Evolutionary conservation across 2,113 vertebrate genomes (phyloP).

Genomic region (Opisthocomus hoazin): DNA sequence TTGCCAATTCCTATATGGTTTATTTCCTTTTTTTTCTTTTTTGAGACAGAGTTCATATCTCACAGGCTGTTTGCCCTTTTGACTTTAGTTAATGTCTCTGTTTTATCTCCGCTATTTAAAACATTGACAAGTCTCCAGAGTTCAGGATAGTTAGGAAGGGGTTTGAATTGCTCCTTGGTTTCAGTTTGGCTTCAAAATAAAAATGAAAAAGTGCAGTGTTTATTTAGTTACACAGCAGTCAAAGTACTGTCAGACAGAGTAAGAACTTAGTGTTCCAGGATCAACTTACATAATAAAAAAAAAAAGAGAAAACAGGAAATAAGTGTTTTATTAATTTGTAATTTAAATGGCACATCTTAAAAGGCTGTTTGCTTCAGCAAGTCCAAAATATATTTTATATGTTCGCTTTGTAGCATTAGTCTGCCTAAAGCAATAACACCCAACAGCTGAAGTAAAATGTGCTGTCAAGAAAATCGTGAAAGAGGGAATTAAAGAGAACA

Average conservation of each 20-base stretch:
- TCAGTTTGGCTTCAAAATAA: neutral
- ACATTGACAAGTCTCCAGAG: neutral
- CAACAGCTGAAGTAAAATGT: constrained; percentile 43
- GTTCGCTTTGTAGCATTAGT: neutral
- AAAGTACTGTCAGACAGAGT: neutral
- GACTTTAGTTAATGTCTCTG: neutral
- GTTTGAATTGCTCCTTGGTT: neutral
- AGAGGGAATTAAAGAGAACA: constrained; percentile 52
- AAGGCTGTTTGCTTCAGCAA: neutral
- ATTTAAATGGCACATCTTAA: neutral
- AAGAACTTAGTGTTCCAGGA: neutral
- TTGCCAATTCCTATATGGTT: neutral
- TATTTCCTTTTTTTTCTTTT: neutral
- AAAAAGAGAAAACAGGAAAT: neutral
- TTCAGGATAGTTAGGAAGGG: neutral
- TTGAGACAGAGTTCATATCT: neutral
- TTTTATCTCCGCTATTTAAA: constrained; percentile 12
- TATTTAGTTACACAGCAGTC: neutral
- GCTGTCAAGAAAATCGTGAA: constrained; percentile 29
- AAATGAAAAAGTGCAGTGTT: neutral
- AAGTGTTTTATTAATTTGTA: neutral
- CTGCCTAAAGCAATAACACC: constrained; percentile 45
- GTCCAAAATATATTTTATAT: constrained; percentile 23
- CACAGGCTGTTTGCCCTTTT: neutral
- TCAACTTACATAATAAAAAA: neutral